Evolutionary conservation across 53 echinoderm and acorn worm species (phyloP), one percentile per base, ranked within the genome.

Genomic region (Holothuria scabra): DNA sequence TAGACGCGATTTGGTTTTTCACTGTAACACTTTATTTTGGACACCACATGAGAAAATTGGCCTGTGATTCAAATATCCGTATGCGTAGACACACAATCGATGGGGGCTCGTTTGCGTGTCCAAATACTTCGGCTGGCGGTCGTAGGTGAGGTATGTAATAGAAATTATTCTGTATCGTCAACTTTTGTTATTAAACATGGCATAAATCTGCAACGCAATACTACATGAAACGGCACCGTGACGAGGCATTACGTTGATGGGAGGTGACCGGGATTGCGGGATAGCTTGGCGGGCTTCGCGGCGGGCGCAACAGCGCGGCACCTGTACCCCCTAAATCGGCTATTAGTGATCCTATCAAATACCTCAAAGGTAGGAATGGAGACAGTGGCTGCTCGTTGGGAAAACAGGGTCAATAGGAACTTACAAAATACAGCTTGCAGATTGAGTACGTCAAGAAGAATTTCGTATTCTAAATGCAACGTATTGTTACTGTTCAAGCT

Each of bases 21-120:
- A 52, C 18, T 52, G 52, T 52, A 52, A 52, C 52, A 52, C 52
- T 52, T 52, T 52, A 52, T 52, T 52, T 52, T 72, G 7, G 19
- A 23, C 72, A 26, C 72, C 72, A 24, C 72, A 72, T 72, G 72
- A 72, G 46, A 44, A 72, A 72, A 72, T 72, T 72, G 72, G 44
- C 44, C 26, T 25, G 24, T 48, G 72, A 48, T 72, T 52, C n/a
- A 44, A 44, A 9, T 34, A 72, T 21, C 72, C n/a, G 72, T 72
- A 49, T 48, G 72, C 22, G 48, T 72, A 72, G 72, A 72, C 72
- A 72, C 72, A 72, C 44, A 35, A 72, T 46, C 72, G 44, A 26
- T 72, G 72, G 72, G 72, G 72, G 72, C 72, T 72, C 72, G 24
- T 48, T 72, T 72, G 72, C 46, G 46, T 72, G 72, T 72, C 72